Evolutionary conservation across 2,797 vertebrate species (phyloP).

Genomic region (Silurus lanzhouensis): DNA sequence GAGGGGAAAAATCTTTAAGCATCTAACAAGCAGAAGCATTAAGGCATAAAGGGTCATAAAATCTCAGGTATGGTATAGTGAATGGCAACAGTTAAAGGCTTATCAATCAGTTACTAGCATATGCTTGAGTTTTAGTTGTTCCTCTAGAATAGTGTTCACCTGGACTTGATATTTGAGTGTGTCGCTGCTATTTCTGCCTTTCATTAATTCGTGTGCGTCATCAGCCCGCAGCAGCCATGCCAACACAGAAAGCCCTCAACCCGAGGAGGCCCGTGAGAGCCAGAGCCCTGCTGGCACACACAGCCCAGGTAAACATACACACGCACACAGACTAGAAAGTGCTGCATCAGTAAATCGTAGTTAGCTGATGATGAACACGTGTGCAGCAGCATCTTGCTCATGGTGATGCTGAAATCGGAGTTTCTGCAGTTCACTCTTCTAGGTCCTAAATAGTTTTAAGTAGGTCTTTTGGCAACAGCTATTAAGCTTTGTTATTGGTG

Average conservation of each 20-base stretch:
- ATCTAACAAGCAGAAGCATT: not conserved
- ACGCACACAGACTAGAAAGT: not conserved
- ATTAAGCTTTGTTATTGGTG: no score
- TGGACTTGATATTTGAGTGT: not conserved
- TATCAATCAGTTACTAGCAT: not conserved
- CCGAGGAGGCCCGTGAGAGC: constrained; percentile 53
- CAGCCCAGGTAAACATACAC: constrained; percentile 64
- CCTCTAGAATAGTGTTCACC: not conserved
- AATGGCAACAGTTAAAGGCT: not conserved
- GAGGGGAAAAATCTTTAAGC: not conserved
- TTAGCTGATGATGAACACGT: not conserved
- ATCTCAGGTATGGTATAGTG: no score
- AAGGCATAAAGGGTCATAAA: not conserved
- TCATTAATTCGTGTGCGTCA: constrained; percentile 32
- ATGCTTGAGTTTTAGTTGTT: not conserved
- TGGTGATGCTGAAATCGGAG: no score
- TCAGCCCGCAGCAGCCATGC: constrained; percentile 68
- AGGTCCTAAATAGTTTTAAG: no score
- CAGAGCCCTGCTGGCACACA: constrained; percentile 60
- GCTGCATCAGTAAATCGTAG: not conserved
- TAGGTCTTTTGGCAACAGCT: no score
- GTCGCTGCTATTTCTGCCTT: constrained; percentile 11
- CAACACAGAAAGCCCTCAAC: constrained; percentile 65
- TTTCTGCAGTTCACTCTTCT: no score
- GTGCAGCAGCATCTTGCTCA: not conserved